These are phyloP conservation scores for Propithecus perrieri DNA, from an alignment of 2,797 vertebrate genomes.

Conservation along the genomic window DNA sequence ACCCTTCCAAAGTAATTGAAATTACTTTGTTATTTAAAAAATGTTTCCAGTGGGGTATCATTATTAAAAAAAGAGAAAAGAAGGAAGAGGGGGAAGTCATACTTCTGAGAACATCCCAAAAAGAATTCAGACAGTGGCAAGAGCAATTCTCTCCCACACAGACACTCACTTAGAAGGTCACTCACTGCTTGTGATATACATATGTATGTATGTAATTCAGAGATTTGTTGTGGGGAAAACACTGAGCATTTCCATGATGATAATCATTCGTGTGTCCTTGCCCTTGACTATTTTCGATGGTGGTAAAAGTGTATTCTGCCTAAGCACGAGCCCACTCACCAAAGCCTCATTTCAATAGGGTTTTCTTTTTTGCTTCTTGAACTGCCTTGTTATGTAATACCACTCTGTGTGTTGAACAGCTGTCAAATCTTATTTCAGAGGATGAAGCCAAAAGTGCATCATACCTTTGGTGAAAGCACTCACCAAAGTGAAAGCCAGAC, in stretches of 20 bases:
- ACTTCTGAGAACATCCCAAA: conserved; percentile 18
- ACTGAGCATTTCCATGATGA: conserved; percentile 2
- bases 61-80: background rate
- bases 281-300: background rate
- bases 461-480: conserved; percentile 19
- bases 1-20: conserved; percentile 10
- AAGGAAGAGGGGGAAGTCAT: background rate
- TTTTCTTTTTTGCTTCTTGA: conserved; percentile 52
- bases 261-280: background rate
- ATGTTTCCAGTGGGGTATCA: conserved; percentile 4
- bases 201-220: background rate
- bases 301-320: background rate
- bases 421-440: conserved; percentile 51
- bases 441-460: background rate
- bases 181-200: background rate
- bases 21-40: conserved; percentile 50
- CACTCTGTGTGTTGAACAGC: conserved; percentile 16
- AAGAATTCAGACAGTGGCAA: conserved; percentile 33
- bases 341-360: conserved; percentile 24
- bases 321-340: background rate
- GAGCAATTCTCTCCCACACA: conserved; percentile 35
- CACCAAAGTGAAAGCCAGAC: background rate
- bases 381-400: conserved; percentile 66
- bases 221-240: conserved; percentile 11
- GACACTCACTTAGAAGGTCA: conserved; percentile 42